A percentile compares a stretch with the other conserved stretches of the same genome.
phyloP scores from a whole-genome alignment of 1,140 invertebrate species.

The Drosophila takahashii region DNA sequence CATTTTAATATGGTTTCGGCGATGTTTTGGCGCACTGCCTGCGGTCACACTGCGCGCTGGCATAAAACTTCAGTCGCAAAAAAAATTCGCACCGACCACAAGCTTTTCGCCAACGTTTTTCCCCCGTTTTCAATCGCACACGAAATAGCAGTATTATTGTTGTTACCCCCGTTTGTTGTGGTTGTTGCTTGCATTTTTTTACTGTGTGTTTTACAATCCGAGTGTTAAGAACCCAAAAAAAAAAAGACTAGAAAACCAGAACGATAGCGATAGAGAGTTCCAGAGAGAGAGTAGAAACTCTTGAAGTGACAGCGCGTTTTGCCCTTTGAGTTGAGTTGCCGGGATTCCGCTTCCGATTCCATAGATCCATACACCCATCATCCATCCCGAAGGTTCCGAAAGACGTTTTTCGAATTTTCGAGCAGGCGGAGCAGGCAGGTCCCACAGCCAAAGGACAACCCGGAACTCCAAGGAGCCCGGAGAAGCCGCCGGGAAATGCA shows the following conservation, averaged over 20 bases:
- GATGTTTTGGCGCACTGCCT: neutral
- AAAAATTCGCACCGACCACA: conserved; percentile 48
- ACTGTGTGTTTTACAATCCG: conserved; percentile 18
- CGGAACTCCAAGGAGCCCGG: neutral
- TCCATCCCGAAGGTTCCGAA: conserved; percentile 17
- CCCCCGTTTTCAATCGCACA: conserved; percentile 36
- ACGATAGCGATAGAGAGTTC: neutral
- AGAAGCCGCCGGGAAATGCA: conserved; percentile 55
- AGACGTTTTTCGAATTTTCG: neutral
- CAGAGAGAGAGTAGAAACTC: neutral
- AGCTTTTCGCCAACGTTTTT: neutral
- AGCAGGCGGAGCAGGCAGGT: neutral
- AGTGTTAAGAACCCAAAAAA: conserved; percentile 5
- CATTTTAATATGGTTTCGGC: neutral
- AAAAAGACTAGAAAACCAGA: neutral
- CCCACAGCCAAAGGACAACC: conserved; percentile 2
- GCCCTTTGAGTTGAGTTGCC: neutral
- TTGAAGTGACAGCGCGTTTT: conserved; percentile 1
- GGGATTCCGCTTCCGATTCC: neutral
- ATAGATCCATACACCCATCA: no score
- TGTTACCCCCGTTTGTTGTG: conserved; percentile 28
- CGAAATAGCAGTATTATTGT: conserved; percentile 69
- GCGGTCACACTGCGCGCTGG: conserved; percentile 19
- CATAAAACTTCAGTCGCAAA: conserved; percentile 53
- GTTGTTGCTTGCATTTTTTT: conserved; percentile 41